Evolutionary conservation across 92 coral and sea anemone species (phyloP).

Genomic region (Epizoanthus rinbou): DNA sequence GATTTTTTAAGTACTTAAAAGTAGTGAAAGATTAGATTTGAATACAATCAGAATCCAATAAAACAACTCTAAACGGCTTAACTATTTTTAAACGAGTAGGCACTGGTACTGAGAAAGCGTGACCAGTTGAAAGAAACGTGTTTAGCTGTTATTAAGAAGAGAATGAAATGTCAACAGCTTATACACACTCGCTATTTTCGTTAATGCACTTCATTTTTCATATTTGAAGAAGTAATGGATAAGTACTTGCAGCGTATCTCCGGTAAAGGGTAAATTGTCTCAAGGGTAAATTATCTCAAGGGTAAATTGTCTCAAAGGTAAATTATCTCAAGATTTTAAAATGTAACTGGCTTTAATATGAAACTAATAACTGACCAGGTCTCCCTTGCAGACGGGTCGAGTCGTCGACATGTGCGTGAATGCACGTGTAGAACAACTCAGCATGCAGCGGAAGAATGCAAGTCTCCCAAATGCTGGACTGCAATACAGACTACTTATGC

Average conservation of each 20-base stretch:
- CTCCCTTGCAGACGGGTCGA: neutral
- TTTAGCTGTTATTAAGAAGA: slow-evolving; percentile 1
- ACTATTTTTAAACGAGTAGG: neutral
- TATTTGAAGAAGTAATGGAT: neutral
- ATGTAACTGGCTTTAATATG: neutral
- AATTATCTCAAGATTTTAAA: no score
- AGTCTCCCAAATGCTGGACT: slow-evolving; percentile 15
- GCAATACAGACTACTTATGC: neutral
- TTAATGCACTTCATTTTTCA: neutral
- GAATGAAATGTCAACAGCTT: slow-evolving; percentile 16
- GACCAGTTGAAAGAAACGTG: slow-evolving; percentile 25
- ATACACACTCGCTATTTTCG: neutral
- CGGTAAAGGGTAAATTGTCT: no score
- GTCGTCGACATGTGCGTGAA: slow-evolving; percentile 34
- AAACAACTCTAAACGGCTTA: slow-evolving; percentile 10
- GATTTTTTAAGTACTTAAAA: neutral
- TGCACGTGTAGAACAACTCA: slow-evolving; percentile 10
- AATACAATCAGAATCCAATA: neutral
- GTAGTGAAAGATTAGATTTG: neutral
- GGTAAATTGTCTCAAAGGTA: no score
- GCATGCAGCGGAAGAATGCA: neutral
- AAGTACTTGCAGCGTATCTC: no score
- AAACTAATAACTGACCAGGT: neutral
- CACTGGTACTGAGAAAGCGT: slow-evolving; percentile 12
- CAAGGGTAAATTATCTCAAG: no score